Evolutionary conservation across 2,888 invertebrate species (phyloP).

Genomic region (Colostygia pectinataria): DNA sequence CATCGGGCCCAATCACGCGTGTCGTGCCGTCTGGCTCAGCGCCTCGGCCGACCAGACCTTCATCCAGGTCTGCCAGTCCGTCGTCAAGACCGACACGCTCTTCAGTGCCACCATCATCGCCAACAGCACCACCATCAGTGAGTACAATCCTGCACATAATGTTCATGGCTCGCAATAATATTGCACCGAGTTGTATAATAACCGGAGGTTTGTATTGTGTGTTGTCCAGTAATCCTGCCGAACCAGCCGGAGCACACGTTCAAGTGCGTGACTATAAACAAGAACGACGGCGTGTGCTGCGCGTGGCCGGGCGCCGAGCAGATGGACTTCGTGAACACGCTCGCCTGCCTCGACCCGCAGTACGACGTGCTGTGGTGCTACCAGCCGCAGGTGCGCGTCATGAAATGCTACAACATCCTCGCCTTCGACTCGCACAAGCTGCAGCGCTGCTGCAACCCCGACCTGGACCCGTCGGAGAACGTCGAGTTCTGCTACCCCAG

Average conservation of each 20-base stretch:
- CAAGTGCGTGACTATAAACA: slow-evolving; percentile 94
- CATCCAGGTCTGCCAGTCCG: slow-evolving; percentile 92
- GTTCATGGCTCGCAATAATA: too few relatives aligned
- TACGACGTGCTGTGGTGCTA: slow-evolving; percentile 98
- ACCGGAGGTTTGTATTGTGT: too few relatives aligned
- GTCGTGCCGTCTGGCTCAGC: slow-evolving; percentile 95
- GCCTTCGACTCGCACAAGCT: slow-evolving; percentile 86
- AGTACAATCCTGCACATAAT: slow-evolving; percentile 35
- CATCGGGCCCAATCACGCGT: slow-evolving; percentile 92
- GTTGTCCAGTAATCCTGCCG: slow-evolving; percentile 88
- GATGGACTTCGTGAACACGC: slow-evolving; percentile 90
- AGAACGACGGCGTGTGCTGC: slow-evolving; percentile 93
- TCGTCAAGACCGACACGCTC: slow-evolving; percentile 95
- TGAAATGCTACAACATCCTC: slow-evolving; percentile 92
- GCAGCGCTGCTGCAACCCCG: slow-evolving; percentile 66
- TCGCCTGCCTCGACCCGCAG: slow-evolving; percentile 93
- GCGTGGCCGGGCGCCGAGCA: slow-evolving; percentile 93
- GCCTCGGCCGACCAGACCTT: slow-evolving; percentile 98
- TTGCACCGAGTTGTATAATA: too few relatives aligned
- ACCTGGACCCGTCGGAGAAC: slow-evolving; percentile 52
- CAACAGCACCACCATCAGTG: slow-evolving; percentile 92
- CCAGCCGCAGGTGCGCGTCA: slow-evolving; percentile 84
- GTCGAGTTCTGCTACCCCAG: slow-evolving; percentile 48
- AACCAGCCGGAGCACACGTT: slow-evolving; percentile 91
- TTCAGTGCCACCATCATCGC: slow-evolving; percentile 95